Evolutionary conservation across 1,140 invertebrate species (phyloP), one percentile per base, ranked within the genome.

Genomic region (Achroia grisella): DNA sequence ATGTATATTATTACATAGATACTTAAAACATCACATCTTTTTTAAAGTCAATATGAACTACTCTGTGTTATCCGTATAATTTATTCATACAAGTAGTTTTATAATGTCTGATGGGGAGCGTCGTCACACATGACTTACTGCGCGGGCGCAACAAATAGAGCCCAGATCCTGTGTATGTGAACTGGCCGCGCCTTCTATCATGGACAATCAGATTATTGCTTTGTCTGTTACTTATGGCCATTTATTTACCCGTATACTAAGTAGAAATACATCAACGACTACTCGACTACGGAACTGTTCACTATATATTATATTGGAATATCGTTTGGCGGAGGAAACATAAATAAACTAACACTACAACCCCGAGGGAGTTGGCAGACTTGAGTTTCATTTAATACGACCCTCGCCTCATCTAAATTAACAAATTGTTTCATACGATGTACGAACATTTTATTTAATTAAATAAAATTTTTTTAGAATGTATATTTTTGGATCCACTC

Each of bases 121-220:
- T 48, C 67, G 70, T 50, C 52, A 70, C 67, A 67, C 57, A 59
- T 46, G 49, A 49, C 12, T 63, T 62, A 64, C 23, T 47, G 62
- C 64, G 59, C 62, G 31, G 44, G 58, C 62, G 68, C 71, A 75
- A 29, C 71, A 71, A 79, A 79, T 79, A 70, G 75, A 76, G 75
- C 78, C 70, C 73, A 82, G 75, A 82, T 82, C 78, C 78, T 79
- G 75, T 73, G 37, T 65, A 62, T 73, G 76, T 62, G 71, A 76
- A 71, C 59, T 47, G 44, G 54, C 71, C 72, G 59, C 71, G 44
- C 72, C 71, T 58, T 42, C 37, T 29, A 31, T 44, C 42, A 42
- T 12, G 36, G 17, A 61, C 45, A 53, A 56, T 53, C 37, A 51
- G 39, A 33, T 39, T 46, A 49, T 48, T 37, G 40, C 35, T 37